Base-by-base conservation (phyloP, 2,797 vertebrate species). In the Telmatherina bonti region DNA sequence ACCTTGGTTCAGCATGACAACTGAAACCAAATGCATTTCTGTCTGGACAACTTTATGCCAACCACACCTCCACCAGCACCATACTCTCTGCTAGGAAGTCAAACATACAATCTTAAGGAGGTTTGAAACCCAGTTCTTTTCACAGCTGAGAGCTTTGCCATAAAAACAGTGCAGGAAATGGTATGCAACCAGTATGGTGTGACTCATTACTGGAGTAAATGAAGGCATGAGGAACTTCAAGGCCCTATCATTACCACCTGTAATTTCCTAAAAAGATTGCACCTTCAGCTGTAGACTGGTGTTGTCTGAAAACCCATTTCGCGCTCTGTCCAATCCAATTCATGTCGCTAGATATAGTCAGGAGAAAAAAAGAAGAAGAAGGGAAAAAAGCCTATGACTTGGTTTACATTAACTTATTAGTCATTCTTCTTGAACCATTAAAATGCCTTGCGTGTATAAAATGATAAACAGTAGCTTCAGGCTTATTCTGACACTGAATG, bases 381-480 rank as follows among this genome's bases (percentile, higher is more conserved):
- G 85, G 78, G 57, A 79, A 91, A 68, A 70, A 69, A 62, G 76
- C 64, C 12, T 63, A 67, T 80, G 53, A 36, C 60, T 77, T 58
- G 56, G 41, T 79, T 64, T 78, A 71, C 81, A 89, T 91, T 85
- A 78, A 84, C 83, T 88, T 89, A 86, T 83, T 86, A 80, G 79
- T 72, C 45, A 35, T 80, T 86, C 85, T 76, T 65, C 49, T 11
- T 18, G 52, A 75, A 55, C 65, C 67, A 78, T 86, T 89, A 87
- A 86, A 81, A 73, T 75, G 43, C 72, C 73, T 73, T 74, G 67
- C 67, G 61, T 68, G 76, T 61, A 67, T 68, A 11, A 75, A 78
- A 85, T 86, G 81, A 84, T 76, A 80, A 87, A 85, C 76, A 85
- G 75, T 22, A 45, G 58, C 79, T 73, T 74, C 67, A 29, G 82